These are phyloP conservation scores for Tetragonula clypearis DNA, from an alignment of 1,140 invertebrate species.

Conservation along the genomic window DNA sequence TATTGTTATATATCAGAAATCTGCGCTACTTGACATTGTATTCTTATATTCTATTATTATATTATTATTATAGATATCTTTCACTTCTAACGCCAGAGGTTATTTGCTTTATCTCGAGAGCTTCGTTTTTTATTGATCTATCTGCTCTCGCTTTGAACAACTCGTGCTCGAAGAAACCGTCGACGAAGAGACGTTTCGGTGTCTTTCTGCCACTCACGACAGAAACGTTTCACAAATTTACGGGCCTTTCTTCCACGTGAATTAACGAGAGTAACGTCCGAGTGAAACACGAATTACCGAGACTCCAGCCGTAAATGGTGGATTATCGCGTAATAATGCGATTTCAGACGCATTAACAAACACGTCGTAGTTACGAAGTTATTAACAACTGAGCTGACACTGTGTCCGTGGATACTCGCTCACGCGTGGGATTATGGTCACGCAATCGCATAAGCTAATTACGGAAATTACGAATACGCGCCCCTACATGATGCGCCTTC, in stretches of 20 bases:
- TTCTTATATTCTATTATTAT: too few species aligned
- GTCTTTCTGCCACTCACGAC: neutral
- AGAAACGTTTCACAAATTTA: too few species aligned
- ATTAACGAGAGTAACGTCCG: neutral
- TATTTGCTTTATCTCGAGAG: too few species aligned
- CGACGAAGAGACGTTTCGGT: neutral
- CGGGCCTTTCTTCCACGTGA: neutral
- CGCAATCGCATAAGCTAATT: neutral
- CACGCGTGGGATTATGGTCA: conserved; percentile 18
- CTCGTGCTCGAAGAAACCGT: too few species aligned
- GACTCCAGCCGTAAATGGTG: neutral
- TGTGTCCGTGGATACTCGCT: conserved; percentile 18
- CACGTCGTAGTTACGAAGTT: neutral
- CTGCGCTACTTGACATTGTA: too few species aligned
- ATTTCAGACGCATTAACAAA: conserved; percentile 4
- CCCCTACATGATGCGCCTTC: neutral
- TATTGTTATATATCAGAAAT: too few species aligned
- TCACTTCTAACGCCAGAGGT: too few species aligned
- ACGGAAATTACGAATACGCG: conserved; percentile 20
- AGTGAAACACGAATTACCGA: neutral
- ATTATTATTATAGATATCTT: too few species aligned
- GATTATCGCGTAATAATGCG: conserved; percentile 11
- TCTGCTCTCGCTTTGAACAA: too few species aligned
- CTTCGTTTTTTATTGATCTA: too few species aligned
- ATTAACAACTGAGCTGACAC: conserved; percentile 24